A percentile compares a stretch with the other conserved stretches of the same genome.
These are phyloP conservation scores for Anas acuta DNA, from an alignment of 2,797 vertebrate species.

Conservation along the genomic window DNA sequence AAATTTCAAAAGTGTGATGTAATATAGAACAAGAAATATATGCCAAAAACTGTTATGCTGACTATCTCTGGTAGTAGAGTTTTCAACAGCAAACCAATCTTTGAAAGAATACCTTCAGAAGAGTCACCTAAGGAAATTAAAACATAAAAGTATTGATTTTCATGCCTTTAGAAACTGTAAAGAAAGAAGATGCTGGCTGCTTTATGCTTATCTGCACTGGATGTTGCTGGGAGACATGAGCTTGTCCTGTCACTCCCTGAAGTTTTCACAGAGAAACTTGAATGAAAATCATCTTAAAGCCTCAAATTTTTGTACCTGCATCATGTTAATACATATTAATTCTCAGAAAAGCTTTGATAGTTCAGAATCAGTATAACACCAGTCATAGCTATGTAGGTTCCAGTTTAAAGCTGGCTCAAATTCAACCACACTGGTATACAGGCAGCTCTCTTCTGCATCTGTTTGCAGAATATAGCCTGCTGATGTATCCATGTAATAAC, in stretches of 20 bases:
- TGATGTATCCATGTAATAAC: not conserved
- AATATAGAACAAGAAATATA: not conserved
- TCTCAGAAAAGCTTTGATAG: not conserved
- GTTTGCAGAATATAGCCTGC: not conserved
- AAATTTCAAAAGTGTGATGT: not conserved
- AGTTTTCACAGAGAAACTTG: not conserved
- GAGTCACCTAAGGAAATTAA: not conserved
- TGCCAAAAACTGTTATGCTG: not conserved
- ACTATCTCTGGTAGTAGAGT: not conserved
- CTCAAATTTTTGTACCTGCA: not conserved
- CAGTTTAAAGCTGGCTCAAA: not conserved
- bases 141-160: not conserved
- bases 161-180: not conserved
- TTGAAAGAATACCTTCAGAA: not conserved
- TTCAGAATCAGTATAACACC: accelerated
- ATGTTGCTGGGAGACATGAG: not conserved
- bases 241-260: not conserved
- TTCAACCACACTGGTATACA: not conserved
- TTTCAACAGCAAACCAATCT: not conserved
- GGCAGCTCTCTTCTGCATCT: not conserved
- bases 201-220: not conserved
- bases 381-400: not conserved
- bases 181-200: not conserved
- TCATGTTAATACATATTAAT: not conserved
- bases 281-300: not conserved